Conservation (phyloP, 2,797 vertebrate genomes). For the Neosalanx taihuensis region DNA sequence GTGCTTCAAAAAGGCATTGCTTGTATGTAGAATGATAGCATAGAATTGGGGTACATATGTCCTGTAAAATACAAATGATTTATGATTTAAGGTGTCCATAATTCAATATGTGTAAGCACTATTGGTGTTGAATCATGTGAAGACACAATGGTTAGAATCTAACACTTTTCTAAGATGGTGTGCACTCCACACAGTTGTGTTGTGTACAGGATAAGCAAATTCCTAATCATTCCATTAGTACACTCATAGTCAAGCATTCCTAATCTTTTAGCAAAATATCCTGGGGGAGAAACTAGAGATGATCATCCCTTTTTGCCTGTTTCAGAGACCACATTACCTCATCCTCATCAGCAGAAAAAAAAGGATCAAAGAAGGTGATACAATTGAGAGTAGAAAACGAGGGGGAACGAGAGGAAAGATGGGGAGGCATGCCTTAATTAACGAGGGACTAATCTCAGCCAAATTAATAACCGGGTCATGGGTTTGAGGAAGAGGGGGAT, state of each 20-base stretch:
- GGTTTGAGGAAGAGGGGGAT: slow-evolving; percentile 52
- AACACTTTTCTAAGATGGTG: no score
- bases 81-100: neutral
- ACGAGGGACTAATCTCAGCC: slow-evolving; percentile 60
- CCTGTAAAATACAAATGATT: slow-evolving; percentile 1
- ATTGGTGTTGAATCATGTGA: neutral
- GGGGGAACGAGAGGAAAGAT: slow-evolving; percentile 19
- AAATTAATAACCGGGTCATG: slow-evolving; percentile 66
- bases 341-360: slow-evolving; percentile 45
- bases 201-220: slow-evolving; percentile 30
- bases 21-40: no score
- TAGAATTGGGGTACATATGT: neutral
- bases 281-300: slow-evolving; percentile 20
- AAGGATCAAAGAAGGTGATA: slow-evolving; percentile 52
- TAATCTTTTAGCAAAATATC: slow-evolving; percentile 39
- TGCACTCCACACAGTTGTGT: slow-evolving; percentile 23
- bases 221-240: slow-evolving; percentile 11
- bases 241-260: slow-evolving; percentile 31
- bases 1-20: no score
- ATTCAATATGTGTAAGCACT: neutral
- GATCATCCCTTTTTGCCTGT: slow-evolving; percentile 16
- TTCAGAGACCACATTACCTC: slow-evolving; percentile 46
- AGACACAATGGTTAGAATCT: neutral
- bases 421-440: slow-evolving; percentile 59
- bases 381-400: slow-evolving; percentile 47